Conservation (phyloP, 2,113 vertebrate species). For the Glaucidium brasilianum region DNA sequence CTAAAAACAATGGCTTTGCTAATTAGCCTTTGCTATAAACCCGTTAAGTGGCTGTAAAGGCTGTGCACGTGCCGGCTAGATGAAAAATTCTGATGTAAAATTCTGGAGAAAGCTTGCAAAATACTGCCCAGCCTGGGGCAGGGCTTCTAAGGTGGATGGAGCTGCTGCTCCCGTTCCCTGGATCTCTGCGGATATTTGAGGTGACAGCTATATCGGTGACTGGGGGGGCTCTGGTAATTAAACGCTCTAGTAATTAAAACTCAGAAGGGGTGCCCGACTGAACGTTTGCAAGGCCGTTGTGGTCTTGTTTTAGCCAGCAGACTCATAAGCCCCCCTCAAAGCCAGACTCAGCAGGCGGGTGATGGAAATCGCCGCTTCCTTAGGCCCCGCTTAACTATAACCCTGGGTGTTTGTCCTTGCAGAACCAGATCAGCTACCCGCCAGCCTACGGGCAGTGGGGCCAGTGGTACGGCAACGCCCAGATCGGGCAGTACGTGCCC, state of each 20-base stretch:
- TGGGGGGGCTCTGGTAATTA: no score
- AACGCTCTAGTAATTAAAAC: no score
- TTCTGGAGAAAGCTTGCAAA: background rate
- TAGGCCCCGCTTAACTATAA: no score
- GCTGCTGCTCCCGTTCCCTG: background rate
- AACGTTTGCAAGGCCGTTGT: no score
- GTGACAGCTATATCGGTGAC: fast-evolving
- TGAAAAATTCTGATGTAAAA: background rate
- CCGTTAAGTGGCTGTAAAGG: background rate
- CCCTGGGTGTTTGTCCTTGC: constrained; percentile 49
- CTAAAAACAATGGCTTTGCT: background rate
- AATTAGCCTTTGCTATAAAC: background rate
- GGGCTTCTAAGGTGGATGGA: background rate
- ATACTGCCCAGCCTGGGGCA: fast-evolving
- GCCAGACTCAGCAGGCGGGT: no score
- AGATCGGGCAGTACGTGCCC: constrained; percentile 94
- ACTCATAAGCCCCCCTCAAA: background rate
- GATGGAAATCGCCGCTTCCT: no score
- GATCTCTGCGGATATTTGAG: background rate
- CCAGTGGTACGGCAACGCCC: constrained; percentile 93
- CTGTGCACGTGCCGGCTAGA: background rate
- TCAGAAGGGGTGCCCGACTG: no score
- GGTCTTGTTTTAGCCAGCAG: background rate
- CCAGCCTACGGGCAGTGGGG: constrained; percentile 94
- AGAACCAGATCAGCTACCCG: constrained; percentile 91